Percentiles rank a stretch among this genome's conserved stretches.
Evolutionary conservation across 2,113 vertebrate genomes (phyloP).

Genomic region (Condylura cristata): DNA sequence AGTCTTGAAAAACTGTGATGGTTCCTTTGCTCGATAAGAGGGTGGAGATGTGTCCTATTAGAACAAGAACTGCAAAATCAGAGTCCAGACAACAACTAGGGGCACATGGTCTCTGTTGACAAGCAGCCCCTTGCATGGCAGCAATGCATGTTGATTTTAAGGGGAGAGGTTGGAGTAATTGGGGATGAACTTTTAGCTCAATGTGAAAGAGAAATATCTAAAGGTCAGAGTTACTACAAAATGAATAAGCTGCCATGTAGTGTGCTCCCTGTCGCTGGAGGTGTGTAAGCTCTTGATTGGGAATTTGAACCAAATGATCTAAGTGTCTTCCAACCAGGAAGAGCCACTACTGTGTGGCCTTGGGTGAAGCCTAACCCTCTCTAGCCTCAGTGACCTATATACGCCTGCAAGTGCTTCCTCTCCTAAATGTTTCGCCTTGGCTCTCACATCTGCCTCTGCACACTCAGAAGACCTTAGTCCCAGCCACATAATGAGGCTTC

Average conservation of each 20-base stretch:
- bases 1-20: not conserved
- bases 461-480: not conserved
- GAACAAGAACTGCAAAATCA: not conserved
- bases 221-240: not conserved
- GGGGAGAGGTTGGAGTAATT: not conserved
- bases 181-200: not conserved
- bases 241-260: not conserved
- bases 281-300: not conserved
- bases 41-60: not conserved
- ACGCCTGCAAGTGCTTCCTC: not conserved
- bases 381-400: not conserved
- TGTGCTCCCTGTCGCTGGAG: not conserved
- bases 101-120: not conserved
- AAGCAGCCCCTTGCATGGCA: not conserved
- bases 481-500: not conserved
- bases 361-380: not conserved
- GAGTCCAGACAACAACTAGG: not conserved
- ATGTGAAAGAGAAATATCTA: not conserved
- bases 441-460: constrained; percentile 14
- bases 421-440: not conserved
- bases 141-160: not conserved
- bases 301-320: not conserved
- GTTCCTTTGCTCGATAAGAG: not conserved
- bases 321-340: not conserved
- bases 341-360: not conserved